These are phyloP conservation scores for Meteorus colon DNA, from an alignment of 2,888 invertebrate species.

Conservation along the genomic window DNA sequence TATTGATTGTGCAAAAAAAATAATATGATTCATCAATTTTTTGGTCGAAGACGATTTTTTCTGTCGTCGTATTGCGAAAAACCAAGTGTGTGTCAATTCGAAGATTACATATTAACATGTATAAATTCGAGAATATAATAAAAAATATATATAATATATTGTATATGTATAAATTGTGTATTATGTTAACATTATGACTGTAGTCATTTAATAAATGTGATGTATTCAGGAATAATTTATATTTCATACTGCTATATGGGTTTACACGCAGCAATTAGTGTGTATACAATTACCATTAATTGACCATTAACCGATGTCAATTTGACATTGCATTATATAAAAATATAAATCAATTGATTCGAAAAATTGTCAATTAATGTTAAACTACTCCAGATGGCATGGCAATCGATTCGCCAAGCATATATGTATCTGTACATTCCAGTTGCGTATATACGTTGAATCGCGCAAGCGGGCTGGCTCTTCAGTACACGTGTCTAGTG, in stretches of 20 bases:
- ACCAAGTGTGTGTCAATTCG: constrained; percentile 46
- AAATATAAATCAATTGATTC: no score
- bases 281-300: no score
- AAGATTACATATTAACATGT: constrained; percentile 50
- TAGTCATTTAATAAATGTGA: constrained; percentile 68
- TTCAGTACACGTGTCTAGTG: no score
- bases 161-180: constrained; percentile 68
- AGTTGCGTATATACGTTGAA: no score
- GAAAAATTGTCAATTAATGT: no score
- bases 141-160: constrained; percentile 62
- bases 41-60: not conserved
- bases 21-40: not conserved
- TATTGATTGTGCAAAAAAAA: constrained; percentile 43
- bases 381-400: no score
- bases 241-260: not conserved
- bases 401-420: no score
- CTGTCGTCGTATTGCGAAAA: not conserved
- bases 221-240: constrained; percentile 54
- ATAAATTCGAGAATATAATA: constrained; percentile 54
- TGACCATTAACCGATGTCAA: no score
- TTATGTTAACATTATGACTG: constrained; percentile 63
- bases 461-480: no score
- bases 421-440: no score
- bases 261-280: not conserved
- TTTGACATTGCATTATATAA: no score